These are phyloP conservation scores for Euglossa dilemma DNA, from an alignment of 1,140 invertebrate genomes.

Conservation along the genomic window DNA sequence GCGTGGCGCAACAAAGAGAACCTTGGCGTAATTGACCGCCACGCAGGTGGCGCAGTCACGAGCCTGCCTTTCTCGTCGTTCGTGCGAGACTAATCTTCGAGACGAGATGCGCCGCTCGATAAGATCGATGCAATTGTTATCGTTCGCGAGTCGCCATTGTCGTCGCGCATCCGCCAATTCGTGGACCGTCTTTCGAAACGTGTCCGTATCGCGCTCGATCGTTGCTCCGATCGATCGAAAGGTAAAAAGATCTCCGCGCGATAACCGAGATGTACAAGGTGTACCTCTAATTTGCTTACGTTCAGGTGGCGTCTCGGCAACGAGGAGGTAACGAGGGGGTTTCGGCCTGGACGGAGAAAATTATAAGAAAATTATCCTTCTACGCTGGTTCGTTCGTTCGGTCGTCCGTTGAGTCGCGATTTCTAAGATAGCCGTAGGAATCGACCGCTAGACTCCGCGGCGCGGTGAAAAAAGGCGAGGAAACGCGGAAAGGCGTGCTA, in stretches of 20 bases:
- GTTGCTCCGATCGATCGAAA: neutral
- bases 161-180: neutral
- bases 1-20: conserved; percentile 41
- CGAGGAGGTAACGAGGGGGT: no score
- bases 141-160: neutral
- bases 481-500: no score
- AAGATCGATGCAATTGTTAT: conserved; percentile 42
- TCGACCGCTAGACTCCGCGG: neutral
- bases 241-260: neutral
- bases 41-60: conserved; percentile 60
- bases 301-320: neutral
- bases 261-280: neutral
- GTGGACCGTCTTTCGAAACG: neutral
- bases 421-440: no score
- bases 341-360: no score
- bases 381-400: no score
- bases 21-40: conserved; percentile 41
- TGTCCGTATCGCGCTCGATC: neutral
- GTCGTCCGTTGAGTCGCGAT: no score
- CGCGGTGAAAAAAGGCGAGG: no score
- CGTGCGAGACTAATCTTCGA: neutral
- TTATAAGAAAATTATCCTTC: no score
- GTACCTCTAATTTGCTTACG: no score
- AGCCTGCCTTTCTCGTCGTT: conserved; percentile 24
- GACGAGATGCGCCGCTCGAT: neutral